Evolutionary conservation across 1,140 invertebrate species (phyloP).

Genomic region (Laupala kohalensis): DNA sequence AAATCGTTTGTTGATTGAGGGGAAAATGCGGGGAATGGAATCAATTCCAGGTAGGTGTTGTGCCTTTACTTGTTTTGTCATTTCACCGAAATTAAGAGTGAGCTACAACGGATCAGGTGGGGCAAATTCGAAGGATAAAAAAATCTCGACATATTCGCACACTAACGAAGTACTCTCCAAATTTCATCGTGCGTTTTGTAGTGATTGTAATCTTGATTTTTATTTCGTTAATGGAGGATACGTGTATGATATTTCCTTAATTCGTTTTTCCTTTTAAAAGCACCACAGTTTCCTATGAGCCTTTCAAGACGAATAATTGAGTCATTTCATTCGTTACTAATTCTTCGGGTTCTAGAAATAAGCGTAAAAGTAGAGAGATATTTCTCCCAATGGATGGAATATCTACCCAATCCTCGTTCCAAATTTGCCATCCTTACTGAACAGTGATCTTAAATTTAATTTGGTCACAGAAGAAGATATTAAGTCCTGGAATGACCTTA

Average conservation of each 20-base stretch:
- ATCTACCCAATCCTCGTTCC: no score
- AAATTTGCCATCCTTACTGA: no score
- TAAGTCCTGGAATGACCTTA: no score
- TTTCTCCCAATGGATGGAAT: no score
- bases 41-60: background rate
- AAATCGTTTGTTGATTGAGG: background rate
- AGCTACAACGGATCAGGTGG: background rate
- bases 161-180: background rate
- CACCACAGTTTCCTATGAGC: no score
- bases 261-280: no score
- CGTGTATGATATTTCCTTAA: background rate
- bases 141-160: background rate
- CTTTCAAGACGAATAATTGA: no score
- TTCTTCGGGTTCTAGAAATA: no score
- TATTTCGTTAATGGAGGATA: background rate
- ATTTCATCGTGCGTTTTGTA: background rate
- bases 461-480: no score
- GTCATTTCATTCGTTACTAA: no score
- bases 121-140: background rate
- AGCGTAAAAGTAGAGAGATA: no score
- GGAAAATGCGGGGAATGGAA: background rate
- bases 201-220: background rate
- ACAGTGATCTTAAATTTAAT: no score
- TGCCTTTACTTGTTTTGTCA: background rate
- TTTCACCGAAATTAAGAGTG: background rate